Percentiles rank a stretch among this genome's conserved stretches.
phyloP scores from a whole-genome alignment of 2,888 invertebrate genomes.

The Galeopsomyia nigrocyanea region DNA sequence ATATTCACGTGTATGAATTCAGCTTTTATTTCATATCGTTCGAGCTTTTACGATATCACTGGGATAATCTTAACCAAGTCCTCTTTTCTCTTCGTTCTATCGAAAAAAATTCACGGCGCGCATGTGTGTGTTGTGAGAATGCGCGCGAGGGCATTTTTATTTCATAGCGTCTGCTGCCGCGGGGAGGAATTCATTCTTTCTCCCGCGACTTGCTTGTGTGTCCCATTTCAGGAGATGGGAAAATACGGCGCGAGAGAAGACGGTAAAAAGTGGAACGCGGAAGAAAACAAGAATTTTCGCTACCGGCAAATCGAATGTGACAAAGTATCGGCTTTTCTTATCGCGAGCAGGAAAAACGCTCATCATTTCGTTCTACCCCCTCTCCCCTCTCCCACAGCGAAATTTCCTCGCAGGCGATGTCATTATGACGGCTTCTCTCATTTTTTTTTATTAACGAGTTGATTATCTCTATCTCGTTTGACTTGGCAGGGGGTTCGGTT shows the following conservation, averaged over 20 bases:
- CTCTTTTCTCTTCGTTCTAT: no score
- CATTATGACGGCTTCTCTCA: no score
- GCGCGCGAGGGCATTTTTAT: no score
- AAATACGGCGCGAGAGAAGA: not conserved
- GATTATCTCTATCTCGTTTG: no score
- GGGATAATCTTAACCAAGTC: no score
- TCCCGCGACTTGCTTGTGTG: slow-evolving; percentile 12
- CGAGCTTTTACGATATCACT: not conserved
- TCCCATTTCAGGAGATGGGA: slow-evolving; percentile 5
- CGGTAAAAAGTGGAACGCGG: not conserved
- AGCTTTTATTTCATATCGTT: slow-evolving; percentile 24
- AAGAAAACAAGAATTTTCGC: slow-evolving; percentile 33
- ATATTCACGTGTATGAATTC: slow-evolving; percentile 27
- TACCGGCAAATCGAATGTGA: slow-evolving; percentile 33
- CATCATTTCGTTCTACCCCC: not conserved
- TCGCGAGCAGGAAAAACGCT: slow-evolving; percentile 2
- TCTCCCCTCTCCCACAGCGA: no score
- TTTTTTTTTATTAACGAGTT: no score
- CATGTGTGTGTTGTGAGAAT: no score
- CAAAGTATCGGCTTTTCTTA: slow-evolving; percentile 30
- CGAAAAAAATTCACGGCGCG: no score
- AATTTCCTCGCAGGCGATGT: not conserved
- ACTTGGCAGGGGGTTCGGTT: no score
- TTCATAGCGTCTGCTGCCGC: slow-evolving; percentile 27
- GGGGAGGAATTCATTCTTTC: slow-evolving; percentile 34